Evolutionary conservation across 2,113 vertebrate species (phyloP), one percentile per base, ranked within the genome.

Genomic region (Willisornis vidua): DNA sequence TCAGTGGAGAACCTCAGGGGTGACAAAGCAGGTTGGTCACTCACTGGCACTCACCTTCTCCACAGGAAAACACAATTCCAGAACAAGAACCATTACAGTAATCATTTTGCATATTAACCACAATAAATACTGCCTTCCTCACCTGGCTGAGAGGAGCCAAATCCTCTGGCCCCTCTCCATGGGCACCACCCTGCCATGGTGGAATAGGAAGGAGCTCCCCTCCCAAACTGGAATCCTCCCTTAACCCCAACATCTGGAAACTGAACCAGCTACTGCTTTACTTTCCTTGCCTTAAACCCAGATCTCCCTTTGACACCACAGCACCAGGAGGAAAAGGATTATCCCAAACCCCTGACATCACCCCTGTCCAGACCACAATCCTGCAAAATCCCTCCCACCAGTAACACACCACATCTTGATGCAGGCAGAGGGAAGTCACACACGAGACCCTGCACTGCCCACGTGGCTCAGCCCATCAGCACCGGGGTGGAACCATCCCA

Each of bases 41-140:
- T 91, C 15, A 6, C 68, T 86, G 96, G 96, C 87, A 97, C 97
- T 98, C 28, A 29, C 65, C 90, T 91, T 20, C 93, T 75, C 90
- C 67, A 46, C 1, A 86, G 77, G 74, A 71, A 87, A 92, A 12
- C 12, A 41, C 87, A 35, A 26, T 51, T 73, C 58, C 77, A 89
- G 57, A 66, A 33, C 13, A 24, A 33, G 58, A 89, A 19, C 29
- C 46, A 31, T 4, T 51, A 74, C 41, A 63, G 51, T 1, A 37
- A 55, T 20, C 28, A 35, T 1, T 25, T 29, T 19, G 25, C 45
- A 9, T 0, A 25, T 73, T 19, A 75, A 22, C 52, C 28, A 85
- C 33, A 73, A 19, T 3, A 89, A 97, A 78, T 3, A 92, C 46
- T 57, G 3, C 14, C 41, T 25, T 33, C 74, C 55, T 33, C 20